Evolutionary conservation across 2,797 vertebrate species (phyloP).

Genomic region (Dromococcyx pavoninus): DNA sequence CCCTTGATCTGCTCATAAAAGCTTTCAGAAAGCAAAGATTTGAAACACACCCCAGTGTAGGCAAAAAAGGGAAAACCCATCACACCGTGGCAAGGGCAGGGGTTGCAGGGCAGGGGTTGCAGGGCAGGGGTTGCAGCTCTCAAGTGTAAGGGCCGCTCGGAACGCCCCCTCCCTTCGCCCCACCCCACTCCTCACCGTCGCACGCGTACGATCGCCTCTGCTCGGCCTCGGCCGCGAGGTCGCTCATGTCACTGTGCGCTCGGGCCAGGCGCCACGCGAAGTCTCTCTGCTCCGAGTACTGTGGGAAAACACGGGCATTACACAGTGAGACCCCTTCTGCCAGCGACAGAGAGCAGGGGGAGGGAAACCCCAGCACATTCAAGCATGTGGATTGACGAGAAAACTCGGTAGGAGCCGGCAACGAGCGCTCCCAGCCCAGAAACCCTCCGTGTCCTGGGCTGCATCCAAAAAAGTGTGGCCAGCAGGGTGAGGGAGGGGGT

Average conservation of each 20-base stretch:
- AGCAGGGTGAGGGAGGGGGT: no score
- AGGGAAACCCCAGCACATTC: neutral
- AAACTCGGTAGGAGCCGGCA: no score
- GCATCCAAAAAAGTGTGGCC: no score
- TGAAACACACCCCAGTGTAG: neutral
- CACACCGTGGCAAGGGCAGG: neutral
- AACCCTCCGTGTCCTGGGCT: no score
- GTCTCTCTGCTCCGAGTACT: conserved; percentile 84
- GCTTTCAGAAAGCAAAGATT: neutral
- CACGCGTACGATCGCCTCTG: conserved; percentile 81
- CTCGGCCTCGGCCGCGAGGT: conserved; percentile 74
- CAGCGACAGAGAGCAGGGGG: fast-evolving
- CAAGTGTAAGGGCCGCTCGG: fast-evolving
- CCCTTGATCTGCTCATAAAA: neutral
- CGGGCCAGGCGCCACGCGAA: conserved; percentile 93
- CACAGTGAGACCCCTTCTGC: neutral
- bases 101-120: no score
- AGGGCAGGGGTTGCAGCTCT: fast-evolving
- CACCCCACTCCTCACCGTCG: conserved; percentile 52
- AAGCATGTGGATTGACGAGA: no score
- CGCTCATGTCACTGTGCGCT: conserved; percentile 87
- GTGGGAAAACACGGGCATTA: neutral
- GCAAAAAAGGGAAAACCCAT: no score
- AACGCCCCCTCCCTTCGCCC: fast-evolving
- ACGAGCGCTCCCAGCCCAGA: no score